Conservation (phyloP, 2,113 vertebrate genomes). For the Ibidorhyncha struthersii region DNA sequence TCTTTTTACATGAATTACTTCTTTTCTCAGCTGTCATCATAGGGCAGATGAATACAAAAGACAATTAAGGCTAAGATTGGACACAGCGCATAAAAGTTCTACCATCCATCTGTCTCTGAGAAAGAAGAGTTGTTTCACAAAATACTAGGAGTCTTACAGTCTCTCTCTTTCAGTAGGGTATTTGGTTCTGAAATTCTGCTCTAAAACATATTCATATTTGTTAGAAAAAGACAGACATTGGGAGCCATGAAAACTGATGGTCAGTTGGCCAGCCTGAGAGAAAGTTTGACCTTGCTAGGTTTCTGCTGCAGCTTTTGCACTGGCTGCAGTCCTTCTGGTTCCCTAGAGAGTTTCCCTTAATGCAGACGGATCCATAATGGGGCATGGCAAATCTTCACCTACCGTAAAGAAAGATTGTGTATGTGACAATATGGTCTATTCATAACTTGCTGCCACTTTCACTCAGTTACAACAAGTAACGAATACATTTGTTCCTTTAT, state of each 20-base stretch:
- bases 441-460: background rate
- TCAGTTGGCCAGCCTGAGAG: background rate
- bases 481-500: background rate
- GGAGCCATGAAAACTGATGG: background rate
- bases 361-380: too few species aligned
- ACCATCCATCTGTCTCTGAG: background rate
- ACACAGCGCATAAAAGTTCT: background rate
- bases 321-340: background rate
- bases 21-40: slow-evolving; percentile 51
- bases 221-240: background rate
- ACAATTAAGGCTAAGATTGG: background rate
- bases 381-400: background rate
- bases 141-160: background rate
- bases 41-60: slow-evolving; percentile 50
- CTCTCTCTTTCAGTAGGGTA: background rate
- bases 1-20: slow-evolving; percentile 67
- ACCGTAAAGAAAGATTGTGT: background rate
- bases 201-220: background rate
- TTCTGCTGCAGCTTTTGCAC: background rate
- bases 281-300: background rate
- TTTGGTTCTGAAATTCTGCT: background rate
- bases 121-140: background rate
- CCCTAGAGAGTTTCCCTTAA: background rate
- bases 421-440: background rate
- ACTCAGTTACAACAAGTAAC: background rate